Evolutionary conservation across 1,140 invertebrate species (phyloP).

Genomic region (Dermatophagoides farinae): DNA sequence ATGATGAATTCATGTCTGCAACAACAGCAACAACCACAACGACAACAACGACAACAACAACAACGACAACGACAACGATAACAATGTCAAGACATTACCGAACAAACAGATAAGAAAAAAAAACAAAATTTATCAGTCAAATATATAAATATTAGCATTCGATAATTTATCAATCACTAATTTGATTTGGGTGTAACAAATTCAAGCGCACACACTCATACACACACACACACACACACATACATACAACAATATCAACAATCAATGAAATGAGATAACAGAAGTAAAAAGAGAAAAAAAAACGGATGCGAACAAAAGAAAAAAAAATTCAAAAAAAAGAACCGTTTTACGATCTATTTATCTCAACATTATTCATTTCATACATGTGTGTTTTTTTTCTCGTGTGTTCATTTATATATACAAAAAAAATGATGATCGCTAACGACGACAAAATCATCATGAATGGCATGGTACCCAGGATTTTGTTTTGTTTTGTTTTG

Average conservation of each 20-base stretch:
- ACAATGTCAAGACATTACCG: neutral
- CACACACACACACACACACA: neutral
- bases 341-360: neutral
- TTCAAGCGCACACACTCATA: neutral
- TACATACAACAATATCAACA: neutral
- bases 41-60: no score
- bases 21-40: no score
- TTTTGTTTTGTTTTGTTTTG: no score
- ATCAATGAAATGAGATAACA: neutral
- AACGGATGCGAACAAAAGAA: neutral
- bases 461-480: no score
- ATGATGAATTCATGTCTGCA: no score
- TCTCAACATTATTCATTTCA: no score
- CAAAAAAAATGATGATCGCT: no score
- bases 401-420: no score
- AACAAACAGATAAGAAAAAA: neutral
- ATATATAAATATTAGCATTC: neutral
- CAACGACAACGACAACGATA: no score
- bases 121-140: neutral
- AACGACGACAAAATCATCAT: no score
- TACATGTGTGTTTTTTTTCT: no score
- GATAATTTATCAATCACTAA: neutral
- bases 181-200: neutral
- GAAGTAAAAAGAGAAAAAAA: neutral
- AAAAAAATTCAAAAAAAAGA: neutral